Evolutionary conservation across 2,888 invertebrate species (phyloP).

Genomic region (Marronus borbonicus): DNA sequence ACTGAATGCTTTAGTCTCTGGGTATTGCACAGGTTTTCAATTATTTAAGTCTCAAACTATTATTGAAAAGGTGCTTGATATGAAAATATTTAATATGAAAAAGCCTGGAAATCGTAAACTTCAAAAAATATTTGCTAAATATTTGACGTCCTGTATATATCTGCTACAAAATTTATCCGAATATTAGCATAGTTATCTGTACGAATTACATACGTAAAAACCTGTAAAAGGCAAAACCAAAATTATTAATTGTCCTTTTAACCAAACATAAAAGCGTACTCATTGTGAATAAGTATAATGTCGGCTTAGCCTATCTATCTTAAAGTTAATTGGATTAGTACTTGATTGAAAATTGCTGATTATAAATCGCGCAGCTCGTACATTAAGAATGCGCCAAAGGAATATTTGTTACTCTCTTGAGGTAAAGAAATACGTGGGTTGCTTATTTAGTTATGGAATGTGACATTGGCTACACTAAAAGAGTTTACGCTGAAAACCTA

Average conservation of each 20-base stretch:
- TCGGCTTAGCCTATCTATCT: conserved; percentile 23
- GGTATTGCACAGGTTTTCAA: too few species aligned
- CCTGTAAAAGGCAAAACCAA: too few species aligned
- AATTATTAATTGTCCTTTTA: conserved; percentile 3
- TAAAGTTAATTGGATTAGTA: conserved; percentile 37
- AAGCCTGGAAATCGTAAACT: too few species aligned
- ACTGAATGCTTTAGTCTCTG: too few species aligned
- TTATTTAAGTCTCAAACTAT: too few species aligned
- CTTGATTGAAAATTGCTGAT: conserved; percentile 39
- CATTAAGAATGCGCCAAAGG: conserved; percentile 24
- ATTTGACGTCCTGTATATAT: too few species aligned
- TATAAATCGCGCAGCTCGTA: conserved; percentile 26
- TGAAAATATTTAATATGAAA: too few species aligned
- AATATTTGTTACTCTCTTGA: conserved; percentile 33
- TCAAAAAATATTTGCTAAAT: too few species aligned
- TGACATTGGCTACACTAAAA: neutral
- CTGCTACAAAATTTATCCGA: too few species aligned
- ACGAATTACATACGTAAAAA: too few species aligned
- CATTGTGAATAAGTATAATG: neutral
- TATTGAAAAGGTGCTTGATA: too few species aligned
- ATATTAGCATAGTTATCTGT: too few species aligned
- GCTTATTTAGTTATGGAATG: conserved; percentile 29
- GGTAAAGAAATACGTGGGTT: conserved; percentile 26
- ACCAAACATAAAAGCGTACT: neutral
- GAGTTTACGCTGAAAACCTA: conserved; percentile 7